Evolutionary conservation across 2,797 vertebrate genomes (phyloP).

Genomic region (Coilia nasus): DNA sequence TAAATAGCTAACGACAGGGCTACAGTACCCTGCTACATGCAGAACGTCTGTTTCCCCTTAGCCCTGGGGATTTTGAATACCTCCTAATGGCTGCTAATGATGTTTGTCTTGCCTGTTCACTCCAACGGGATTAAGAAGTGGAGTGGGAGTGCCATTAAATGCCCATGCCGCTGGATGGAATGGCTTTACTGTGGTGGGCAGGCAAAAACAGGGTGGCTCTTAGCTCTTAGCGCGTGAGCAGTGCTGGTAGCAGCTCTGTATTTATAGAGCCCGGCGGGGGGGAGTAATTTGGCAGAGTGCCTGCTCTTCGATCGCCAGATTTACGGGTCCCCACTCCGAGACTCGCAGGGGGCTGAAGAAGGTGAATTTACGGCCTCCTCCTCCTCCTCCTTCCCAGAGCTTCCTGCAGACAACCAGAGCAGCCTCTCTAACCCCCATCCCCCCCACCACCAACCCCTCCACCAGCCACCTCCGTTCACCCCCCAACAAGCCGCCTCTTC

Average conservation of each 20-base stretch:
- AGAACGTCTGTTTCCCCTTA: background rate
- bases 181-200: slow-evolving; percentile 25
- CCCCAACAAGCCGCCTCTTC: slow-evolving; percentile 30
- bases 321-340: slow-evolving; percentile 70
- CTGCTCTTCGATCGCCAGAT: slow-evolving; percentile 69
- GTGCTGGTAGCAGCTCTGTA: slow-evolving; percentile 68
- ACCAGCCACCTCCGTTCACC: slow-evolving; percentile 50
- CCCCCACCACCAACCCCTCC: too few species aligned
- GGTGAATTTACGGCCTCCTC: slow-evolving; percentile 67
- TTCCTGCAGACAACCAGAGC: slow-evolving; percentile 32
- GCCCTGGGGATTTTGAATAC: background rate
- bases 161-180: slow-evolving; percentile 31
- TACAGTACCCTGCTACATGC: background rate
- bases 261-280: slow-evolving; percentile 71
- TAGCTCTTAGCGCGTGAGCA: background rate
- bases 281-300: slow-evolving; percentile 71
- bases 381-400: slow-evolving; percentile 36
- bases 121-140: slow-evolving; percentile 46
- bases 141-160: slow-evolving; percentile 57
- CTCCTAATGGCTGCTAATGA: slow-evolving; percentile 41
- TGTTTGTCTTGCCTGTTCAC: slow-evolving; percentile 45
- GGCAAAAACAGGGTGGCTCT: slow-evolving; percentile 30
- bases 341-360: slow-evolving; percentile 53
- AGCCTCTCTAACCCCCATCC: background rate
- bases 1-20: background rate